A percentile compares a stretch with the other conserved stretches of the same genome.
These are phyloP conservation scores for Ferrisia virgata DNA, from an alignment of 2,888 invertebrate species.

Conservation along the genomic window DNA sequence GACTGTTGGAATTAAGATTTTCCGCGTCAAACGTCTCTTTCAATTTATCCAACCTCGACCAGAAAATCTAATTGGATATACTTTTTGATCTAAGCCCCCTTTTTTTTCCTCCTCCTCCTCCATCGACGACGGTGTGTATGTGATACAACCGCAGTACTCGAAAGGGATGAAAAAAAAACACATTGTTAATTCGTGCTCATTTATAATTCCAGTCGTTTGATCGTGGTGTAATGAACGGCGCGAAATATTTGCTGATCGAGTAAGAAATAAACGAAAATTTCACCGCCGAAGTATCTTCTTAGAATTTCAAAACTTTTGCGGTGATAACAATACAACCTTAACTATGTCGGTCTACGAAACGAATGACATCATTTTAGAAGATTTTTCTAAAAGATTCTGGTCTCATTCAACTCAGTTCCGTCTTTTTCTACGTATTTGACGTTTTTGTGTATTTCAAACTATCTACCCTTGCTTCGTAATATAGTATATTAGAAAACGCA, in stretches of 20 bases:
- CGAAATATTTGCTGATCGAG: neutral
- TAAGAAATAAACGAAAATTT: neutral
- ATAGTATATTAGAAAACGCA: too few species aligned
- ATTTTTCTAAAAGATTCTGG: neutral
- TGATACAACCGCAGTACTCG: neutral
- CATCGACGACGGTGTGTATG: neutral
- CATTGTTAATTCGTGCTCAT: neutral
- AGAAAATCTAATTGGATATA: conserved; percentile 37
- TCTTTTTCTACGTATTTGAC: too few species aligned
- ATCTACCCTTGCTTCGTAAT: too few species aligned
- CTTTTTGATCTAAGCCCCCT: neutral
- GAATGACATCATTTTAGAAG: neutral
- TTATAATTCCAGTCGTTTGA: neutral
- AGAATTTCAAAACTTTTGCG: neutral
- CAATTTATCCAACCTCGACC: conserved; percentile 30
- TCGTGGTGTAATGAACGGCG: neutral
- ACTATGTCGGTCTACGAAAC: neutral
- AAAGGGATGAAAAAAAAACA: neutral
- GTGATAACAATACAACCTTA: neutral
- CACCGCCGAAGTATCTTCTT: neutral
- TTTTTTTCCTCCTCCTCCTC: neutral
- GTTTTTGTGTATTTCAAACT: too few species aligned
- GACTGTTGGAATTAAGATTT: conserved; percentile 40
- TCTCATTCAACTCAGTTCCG: neutral
- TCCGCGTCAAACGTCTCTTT: conserved; percentile 40